A percentile compares a stretch with the other conserved stretches of the same genome.
These are phyloP conservation scores for Tiliqua scincoides DNA, from an alignment of 2,113 vertebrate genomes.

Conservation along the genomic window DNA sequence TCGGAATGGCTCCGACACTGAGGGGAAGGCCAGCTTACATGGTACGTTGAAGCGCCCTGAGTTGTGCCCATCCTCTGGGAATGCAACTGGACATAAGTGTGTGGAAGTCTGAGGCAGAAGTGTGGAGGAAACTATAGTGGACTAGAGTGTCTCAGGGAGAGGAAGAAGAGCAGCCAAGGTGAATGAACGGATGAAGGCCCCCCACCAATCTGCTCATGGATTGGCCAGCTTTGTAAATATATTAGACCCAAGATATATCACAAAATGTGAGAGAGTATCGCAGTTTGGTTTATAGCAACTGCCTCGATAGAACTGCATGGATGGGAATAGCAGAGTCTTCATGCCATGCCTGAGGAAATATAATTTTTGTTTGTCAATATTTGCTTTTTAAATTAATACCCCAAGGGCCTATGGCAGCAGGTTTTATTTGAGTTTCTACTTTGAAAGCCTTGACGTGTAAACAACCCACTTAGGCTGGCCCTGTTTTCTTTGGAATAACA, in stretches of 20 bases:
- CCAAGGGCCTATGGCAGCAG: constrained; percentile 51
- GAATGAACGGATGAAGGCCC: too few relatives aligned
- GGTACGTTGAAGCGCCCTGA: too few relatives aligned
- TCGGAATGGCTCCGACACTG: too few relatives aligned
- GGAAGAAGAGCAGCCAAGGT: too few relatives aligned
- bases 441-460: constrained; percentile 55
- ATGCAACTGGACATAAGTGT: too few relatives aligned
- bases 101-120: too few relatives aligned
- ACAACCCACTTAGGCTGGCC: constrained; percentile 59
- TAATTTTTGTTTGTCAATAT: constrained; percentile 48
- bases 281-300: not conserved
- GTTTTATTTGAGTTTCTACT: constrained; percentile 50
- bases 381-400: constrained; percentile 44
- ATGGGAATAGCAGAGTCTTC: constrained; percentile 8
- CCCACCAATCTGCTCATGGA: not conserved
- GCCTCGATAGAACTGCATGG: not conserved
- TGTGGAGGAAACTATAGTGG: too few relatives aligned
- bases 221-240: not conserved
- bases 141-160: too few relatives aligned
- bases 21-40: too few relatives aligned
- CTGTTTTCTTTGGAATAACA: constrained; percentile 60
- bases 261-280: not conserved
- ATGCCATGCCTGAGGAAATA: constrained; percentile 42
- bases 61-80: too few relatives aligned
- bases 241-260: not conserved